phyloP scores from a whole-genome alignment of 1,140 invertebrate species.

The Elysia chlorotica region DNA sequence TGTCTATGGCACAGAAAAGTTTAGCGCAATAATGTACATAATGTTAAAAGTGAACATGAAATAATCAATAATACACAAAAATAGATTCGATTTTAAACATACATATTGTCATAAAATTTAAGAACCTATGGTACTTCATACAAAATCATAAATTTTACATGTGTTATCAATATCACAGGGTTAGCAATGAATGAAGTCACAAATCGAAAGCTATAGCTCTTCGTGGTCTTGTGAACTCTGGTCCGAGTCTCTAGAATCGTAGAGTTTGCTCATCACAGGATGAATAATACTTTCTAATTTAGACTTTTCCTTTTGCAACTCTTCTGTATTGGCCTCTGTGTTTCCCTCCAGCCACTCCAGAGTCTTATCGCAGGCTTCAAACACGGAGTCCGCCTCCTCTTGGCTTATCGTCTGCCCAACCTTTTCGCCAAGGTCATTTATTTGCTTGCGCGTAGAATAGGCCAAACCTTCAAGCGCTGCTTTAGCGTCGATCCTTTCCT shows the following conservation, averaged over 20 bases:
- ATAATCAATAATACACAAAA: too few species aligned
- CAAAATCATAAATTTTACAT: too few species aligned
- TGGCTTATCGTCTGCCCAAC: conserved; percentile 87
- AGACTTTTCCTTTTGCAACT: conserved; percentile 96
- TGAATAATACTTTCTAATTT: conserved; percentile 91
- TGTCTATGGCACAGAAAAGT: too few species aligned
- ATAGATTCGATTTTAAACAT: too few species aligned
- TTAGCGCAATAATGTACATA: too few species aligned
- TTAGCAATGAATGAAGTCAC: too few species aligned
- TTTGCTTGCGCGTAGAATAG: conserved; percentile 95
- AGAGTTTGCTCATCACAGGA: conserved; percentile 95
- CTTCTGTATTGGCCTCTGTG: conserved; percentile 87
- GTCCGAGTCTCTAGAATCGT: too few species aligned
- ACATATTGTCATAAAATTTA: too few species aligned
- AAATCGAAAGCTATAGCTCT: conserved; percentile 7
- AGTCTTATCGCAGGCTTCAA: conserved; percentile 88
- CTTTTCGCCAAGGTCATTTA: conserved; percentile 94
- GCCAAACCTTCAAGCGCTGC: conserved; percentile 90
- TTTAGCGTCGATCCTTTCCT: conserved; percentile 93
- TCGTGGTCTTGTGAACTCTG: conserved; percentile 67
- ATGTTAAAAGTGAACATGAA: too few species aligned
- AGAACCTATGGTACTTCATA: too few species aligned
- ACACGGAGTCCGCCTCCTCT: conserved; percentile 92
- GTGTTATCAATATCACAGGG: too few species aligned
- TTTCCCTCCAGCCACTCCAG: conserved; percentile 98